Conservation (phyloP, 37 sponge, comb jelly and placozoan species). For the Axinella damicornis region DNA sequence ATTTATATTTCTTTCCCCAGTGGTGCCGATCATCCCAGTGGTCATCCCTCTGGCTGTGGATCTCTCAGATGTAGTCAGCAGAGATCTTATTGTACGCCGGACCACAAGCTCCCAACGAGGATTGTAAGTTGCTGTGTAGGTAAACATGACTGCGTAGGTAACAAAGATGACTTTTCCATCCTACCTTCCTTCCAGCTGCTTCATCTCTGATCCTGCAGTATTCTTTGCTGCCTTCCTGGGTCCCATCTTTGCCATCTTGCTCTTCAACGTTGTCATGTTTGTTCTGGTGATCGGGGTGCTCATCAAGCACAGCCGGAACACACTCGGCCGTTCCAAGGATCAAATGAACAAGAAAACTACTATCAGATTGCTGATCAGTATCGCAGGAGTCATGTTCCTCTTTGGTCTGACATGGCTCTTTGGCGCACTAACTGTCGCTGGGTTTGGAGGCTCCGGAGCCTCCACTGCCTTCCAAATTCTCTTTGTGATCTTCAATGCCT, state of each 20-base stretch:
- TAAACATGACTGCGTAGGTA: too few species aligned
- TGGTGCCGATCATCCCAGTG: conserved; percentile 40
- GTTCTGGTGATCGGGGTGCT: conserved; percentile 23
- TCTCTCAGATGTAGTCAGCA: neutral
- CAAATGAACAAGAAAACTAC: neutral
- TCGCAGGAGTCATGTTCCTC: conserved; percentile 49
- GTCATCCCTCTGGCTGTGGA: conserved; percentile 22
- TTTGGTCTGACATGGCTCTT: conserved; percentile 51
- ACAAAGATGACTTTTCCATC: too few species aligned
- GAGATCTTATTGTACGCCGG: neutral
- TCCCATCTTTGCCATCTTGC: conserved; percentile 9
- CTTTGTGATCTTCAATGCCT: conserved; percentile 12
- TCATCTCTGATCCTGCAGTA: neutral
- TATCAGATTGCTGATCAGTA: conserved; percentile 31
- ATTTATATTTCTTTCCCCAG: neutral
- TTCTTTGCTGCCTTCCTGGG: conserved; percentile 20
- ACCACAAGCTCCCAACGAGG: neutral
- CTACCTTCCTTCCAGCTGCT: neutral
- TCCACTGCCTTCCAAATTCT: conserved; percentile 7
- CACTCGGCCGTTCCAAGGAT: neutral
- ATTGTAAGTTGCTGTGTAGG: too few species aligned
- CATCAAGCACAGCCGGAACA: conserved; percentile 2
- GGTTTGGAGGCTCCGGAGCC: neutral
- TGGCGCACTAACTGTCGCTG: conserved; percentile 1
- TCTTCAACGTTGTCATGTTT: conserved; percentile 34